Evolutionary conservation across 2,888 invertebrate genomes (phyloP).

Genomic region (Dryococelus australis): DNA sequence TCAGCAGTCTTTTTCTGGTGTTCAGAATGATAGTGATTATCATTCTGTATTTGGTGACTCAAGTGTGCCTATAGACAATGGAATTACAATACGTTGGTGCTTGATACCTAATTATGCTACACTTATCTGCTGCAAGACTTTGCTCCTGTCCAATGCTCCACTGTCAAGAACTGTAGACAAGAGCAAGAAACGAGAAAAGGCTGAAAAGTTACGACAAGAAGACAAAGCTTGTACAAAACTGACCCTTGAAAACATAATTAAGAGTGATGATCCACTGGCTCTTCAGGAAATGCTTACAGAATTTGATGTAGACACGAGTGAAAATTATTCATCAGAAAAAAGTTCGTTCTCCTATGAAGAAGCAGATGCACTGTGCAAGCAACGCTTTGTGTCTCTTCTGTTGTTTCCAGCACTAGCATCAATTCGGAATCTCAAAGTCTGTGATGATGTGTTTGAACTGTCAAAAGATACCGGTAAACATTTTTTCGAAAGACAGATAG

Average conservation of each 20-base stretch:
- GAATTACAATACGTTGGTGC: not conserved
- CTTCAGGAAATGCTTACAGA: slow-evolving; percentile 2
- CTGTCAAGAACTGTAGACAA: not conserved
- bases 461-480: not conserved
- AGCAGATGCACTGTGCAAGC: slow-evolving; percentile 10
- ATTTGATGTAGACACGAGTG: not conserved
- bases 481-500: not conserved
- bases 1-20: not conserved
- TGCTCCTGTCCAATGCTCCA: not conserved
- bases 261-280: not conserved
- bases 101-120: slow-evolving; percentile 7
- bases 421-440: not conserved
- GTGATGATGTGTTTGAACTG: slow-evolving; percentile 7
- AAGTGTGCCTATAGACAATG: not conserved
- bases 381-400: not conserved
- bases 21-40: not conserved
- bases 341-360: not conserved
- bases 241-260: not conserved
- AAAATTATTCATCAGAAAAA: not conserved
- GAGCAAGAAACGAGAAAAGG: not conserved
- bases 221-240: not conserved
- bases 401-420: not conserved
- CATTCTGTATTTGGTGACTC: not conserved
- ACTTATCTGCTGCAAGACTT: not conserved
- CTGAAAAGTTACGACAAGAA: not conserved